Evolutionary conservation across 2,797 vertebrate species (phyloP).

Genomic region (Anableps anableps): DNA sequence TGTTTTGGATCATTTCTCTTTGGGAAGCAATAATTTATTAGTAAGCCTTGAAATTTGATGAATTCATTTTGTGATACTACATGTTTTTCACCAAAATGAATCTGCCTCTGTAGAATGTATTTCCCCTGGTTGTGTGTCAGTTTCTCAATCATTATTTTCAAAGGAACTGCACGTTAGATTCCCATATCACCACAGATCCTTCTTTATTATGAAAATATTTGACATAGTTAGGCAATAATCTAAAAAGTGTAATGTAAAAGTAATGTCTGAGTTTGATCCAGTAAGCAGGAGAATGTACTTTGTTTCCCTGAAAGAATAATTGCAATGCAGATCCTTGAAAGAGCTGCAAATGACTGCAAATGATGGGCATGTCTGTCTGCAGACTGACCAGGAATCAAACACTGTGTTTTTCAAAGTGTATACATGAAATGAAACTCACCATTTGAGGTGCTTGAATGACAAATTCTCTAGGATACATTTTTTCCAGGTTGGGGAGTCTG

Average conservation of each 20-base stretch:
- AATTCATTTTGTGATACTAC: not conserved
- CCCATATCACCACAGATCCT: not conserved
- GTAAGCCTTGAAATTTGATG: not conserved
- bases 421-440: not conserved
- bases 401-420: not conserved
- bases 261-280: no score
- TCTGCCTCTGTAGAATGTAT: slow-evolving; percentile 23
- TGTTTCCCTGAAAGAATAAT: not conserved
- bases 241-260: no score
- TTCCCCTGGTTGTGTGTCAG: slow-evolving; percentile 34
- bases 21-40: not conserved
- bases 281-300: not conserved
- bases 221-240: not conserved
- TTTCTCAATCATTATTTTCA: slow-evolving; percentile 41
- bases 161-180: slow-evolving; percentile 15
- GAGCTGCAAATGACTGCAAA: not conserved
- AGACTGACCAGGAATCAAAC: not conserved
- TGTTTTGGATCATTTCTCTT: not conserved
- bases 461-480: not conserved
- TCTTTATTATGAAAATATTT: not conserved
- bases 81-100: slow-evolving; percentile 18
- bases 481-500: not conserved
- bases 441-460: not conserved
- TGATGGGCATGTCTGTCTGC: not conserved
- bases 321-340: not conserved